Evolutionary conservation across 2,888 invertebrate species (phyloP).

Genomic region (Philonicus albiceps): DNA sequence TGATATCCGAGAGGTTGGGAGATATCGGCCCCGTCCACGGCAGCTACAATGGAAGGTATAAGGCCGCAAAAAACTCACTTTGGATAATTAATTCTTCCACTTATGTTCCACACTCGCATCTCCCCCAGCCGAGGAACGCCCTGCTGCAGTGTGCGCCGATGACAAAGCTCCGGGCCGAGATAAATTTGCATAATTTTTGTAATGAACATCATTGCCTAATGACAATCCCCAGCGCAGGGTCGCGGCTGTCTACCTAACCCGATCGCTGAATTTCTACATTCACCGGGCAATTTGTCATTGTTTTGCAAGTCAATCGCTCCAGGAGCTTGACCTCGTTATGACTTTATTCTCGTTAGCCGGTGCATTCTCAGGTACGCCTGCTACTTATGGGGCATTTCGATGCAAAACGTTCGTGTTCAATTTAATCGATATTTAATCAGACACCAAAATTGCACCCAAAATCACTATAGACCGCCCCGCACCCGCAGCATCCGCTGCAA

Average conservation of each 20-base stretch:
- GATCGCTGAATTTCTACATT: background rate
- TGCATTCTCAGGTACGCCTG: background rate
- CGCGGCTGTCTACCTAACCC: background rate
- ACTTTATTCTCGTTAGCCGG: constrained; percentile 31
- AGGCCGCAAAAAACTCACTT: constrained; percentile 43
- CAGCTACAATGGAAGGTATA: constrained; percentile 30
- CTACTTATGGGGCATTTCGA: constrained; percentile 8
- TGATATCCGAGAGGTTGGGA: constrained; percentile 45
- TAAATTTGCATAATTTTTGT: constrained; percentile 47
- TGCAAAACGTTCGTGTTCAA: constrained; percentile 23
- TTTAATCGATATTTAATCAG: constrained; percentile 38
- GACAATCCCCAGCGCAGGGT: background rate
- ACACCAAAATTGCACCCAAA: background rate
- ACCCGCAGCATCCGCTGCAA: background rate
- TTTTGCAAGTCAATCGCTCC: constrained; percentile 2
- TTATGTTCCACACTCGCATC: constrained; percentile 42
- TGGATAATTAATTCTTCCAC: constrained; percentile 48
- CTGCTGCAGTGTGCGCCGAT: constrained; percentile 35
- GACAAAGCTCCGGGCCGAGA: constrained; percentile 43
- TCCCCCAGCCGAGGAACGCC: constrained; percentile 10
- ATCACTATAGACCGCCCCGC: background rate
- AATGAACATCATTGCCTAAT: constrained; percentile 41
- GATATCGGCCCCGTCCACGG: constrained; percentile 3
- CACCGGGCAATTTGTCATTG: constrained; percentile 24
- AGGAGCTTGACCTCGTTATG: constrained; percentile 32